Conservation (phyloP, 2,113 vertebrate species). For the Sceloporus undulatus region DNA sequence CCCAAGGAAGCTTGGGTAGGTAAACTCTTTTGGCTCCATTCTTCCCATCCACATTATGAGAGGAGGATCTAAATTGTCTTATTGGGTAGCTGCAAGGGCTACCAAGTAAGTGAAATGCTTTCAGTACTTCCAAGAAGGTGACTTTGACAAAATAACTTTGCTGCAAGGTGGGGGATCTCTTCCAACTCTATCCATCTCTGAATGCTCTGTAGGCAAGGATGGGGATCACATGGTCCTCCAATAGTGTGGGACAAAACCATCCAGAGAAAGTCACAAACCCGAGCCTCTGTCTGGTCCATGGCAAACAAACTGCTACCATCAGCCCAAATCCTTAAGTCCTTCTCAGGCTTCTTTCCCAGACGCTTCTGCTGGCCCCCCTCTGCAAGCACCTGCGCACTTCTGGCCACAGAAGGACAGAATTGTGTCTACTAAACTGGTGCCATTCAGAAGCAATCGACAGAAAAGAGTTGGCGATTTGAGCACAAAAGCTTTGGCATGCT, state of each 20-base stretch:
- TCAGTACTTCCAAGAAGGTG: too few species aligned
- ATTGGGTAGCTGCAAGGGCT: too few species aligned
- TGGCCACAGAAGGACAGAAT: background rate
- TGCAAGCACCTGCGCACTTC: background rate
- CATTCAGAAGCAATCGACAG: background rate
- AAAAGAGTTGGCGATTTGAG: background rate
- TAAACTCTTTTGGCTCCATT: too few species aligned
- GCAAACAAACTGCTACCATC: background rate
- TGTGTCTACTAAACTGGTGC: background rate
- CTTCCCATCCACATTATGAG: too few species aligned
- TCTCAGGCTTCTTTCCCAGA: background rate
- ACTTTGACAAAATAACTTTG: too few species aligned
- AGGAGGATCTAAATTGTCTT: too few species aligned
- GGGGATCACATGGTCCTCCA: background rate
- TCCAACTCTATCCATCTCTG: too few species aligned
- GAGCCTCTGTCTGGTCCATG: background rate
- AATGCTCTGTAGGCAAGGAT: background rate
- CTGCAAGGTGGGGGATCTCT: too few species aligned
- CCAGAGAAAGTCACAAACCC: too few species aligned
- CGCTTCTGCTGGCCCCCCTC: background rate
- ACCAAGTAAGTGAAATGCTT: too few species aligned
- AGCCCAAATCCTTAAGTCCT: conserved; percentile 14
- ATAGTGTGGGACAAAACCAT: background rate
- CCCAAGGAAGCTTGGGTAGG: too few species aligned
- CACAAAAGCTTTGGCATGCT: conserved; percentile 12